Evolutionary conservation across 2,888 invertebrate genomes (phyloP), one percentile per base, ranked within the genome.

Genomic region (Lasioglossum morio): DNA sequence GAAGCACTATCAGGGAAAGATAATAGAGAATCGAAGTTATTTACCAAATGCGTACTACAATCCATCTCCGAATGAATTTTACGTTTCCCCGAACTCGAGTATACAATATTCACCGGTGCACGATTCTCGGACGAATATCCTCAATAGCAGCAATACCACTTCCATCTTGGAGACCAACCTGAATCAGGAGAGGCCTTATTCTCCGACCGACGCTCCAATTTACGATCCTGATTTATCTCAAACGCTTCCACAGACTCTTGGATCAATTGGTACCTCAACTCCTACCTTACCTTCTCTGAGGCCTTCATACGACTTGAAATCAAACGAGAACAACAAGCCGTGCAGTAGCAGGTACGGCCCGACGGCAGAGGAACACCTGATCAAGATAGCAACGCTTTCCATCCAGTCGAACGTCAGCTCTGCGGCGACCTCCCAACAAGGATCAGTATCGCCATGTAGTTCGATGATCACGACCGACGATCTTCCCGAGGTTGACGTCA

Each of bases 151-250:
- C 70, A 77, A 79, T 57, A 74, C 16, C 23, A 57, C 63, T 37
- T 40, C 82, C 10, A 23, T 76, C 53, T 60, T 63, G 37, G 80
- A 83, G 48, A 77, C 72, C 19, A 82, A 30, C 74, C 72, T 81
- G 3, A 83, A 53, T 72, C 81, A 82, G 40, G 92, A 93, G 46
- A 90, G 85, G 43, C 93, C 94, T 23, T 93, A 94, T 74, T 94
- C 94, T 16, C 94, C 94, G 1, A 92, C 93, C 0, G 94, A 94
- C 72, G 88, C 89, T 30, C 92, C 93, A 4, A 75, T 92, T 5
- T 92, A 92, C 46, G 93, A 94, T 84, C 91, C 91, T 16, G 92
- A 93, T 40, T 57, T 92, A 53, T 83, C 91, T 37, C 80, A 79
- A 30, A 37, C 84, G 23, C 82, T 86, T 85, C 53, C 85, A 48